Conservation (phyloP, 1,140 invertebrate genomes). For the Magallana gigas region DNA sequence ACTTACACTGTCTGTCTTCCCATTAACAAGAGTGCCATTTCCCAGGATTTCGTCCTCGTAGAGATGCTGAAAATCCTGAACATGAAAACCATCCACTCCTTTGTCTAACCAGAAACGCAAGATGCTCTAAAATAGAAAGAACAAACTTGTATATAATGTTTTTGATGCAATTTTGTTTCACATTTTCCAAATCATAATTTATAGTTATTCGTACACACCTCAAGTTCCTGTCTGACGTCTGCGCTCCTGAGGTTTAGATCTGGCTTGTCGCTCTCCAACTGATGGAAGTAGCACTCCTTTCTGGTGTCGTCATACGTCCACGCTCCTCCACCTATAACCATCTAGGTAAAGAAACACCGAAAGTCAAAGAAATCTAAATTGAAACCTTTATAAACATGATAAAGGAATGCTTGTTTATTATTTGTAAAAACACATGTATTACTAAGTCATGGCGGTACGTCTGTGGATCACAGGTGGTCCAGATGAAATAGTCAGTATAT, state of each 20-base stretch:
- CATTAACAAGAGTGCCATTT: slow-evolving; percentile 36
- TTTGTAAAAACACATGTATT: neutral
- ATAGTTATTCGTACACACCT: slow-evolving; percentile 77
- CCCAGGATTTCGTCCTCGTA: slow-evolving; percentile 54
- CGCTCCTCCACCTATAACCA: slow-evolving; percentile 84
- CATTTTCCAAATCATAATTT: too few relatives aligned
- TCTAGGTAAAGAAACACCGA: neutral
- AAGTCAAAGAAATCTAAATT: too few relatives aligned
- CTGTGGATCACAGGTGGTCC: slow-evolving; percentile 82
- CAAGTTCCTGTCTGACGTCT: slow-evolving; percentile 84
- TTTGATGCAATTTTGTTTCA: too few relatives aligned
- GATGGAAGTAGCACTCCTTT: slow-evolving; percentile 87
- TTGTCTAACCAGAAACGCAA: slow-evolving; percentile 88
- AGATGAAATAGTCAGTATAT: slow-evolving; percentile 87
- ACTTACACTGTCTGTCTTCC: neutral
- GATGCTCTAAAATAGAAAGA: slow-evolving; percentile 81
- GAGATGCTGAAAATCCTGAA: slow-evolving; percentile 78
- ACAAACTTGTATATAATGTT: slow-evolving; percentile 12
- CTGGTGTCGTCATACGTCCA: slow-evolving; percentile 86
- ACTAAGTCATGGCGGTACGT: slow-evolving; percentile 83
- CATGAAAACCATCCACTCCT: slow-evolving; percentile 88
- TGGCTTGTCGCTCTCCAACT: slow-evolving; percentile 86
- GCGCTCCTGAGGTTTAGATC: slow-evolving; percentile 87
- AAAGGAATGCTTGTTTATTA: too few relatives aligned
- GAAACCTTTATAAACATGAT: too few relatives aligned